These are phyloP conservation scores for Hemithea aestivaria DNA, from an alignment of 2,888 invertebrate species.

Conservation along the genomic window DNA sequence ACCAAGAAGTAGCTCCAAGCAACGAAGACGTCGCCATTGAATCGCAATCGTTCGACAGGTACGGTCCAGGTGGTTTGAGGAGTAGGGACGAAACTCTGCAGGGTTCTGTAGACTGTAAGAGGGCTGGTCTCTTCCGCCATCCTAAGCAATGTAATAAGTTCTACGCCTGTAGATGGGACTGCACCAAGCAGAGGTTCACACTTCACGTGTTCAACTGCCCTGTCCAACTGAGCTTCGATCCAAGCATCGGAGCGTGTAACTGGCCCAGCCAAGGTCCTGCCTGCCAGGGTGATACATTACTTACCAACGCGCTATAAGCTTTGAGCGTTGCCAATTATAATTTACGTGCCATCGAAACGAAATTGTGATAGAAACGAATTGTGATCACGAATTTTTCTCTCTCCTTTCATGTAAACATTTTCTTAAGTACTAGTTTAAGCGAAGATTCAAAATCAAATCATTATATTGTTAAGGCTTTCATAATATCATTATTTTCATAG, in stretches of 20 bases:
- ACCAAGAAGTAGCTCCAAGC: slow-evolving; percentile 52
- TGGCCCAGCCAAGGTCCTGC: slow-evolving; percentile 90
- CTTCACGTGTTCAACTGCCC: slow-evolving; percentile 89
- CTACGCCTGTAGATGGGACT: slow-evolving; percentile 90
- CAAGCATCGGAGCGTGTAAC: slow-evolving; percentile 87
- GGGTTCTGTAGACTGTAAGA: slow-evolving; percentile 80
- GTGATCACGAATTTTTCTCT: slow-evolving; percentile 48
- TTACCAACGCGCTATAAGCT: slow-evolving; percentile 73
- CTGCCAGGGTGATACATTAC: slow-evolving; percentile 84
- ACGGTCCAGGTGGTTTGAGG: slow-evolving; percentile 81
- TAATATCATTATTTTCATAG: slow-evolving; percentile 21
- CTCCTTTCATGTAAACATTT: slow-evolving; percentile 21
- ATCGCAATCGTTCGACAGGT: slow-evolving; percentile 77
- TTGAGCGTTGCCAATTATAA: slow-evolving; percentile 39
- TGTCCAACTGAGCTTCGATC: slow-evolving; percentile 87
- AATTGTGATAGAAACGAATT: slow-evolving; percentile 57
- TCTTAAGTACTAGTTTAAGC: slow-evolving; percentile 1
- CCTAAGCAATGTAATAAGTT: slow-evolving; percentile 90
- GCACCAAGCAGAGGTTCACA: slow-evolving; percentile 85
- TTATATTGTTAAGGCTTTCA: too few species aligned
- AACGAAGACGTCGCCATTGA: slow-evolving; percentile 47
- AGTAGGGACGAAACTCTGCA: slow-evolving; percentile 79
- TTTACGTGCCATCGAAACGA: slow-evolving; percentile 73
- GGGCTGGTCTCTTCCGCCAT: slow-evolving; percentile 82
- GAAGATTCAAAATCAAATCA: too few species aligned